Percentiles rank a stretch among this genome's conserved stretches.
Evolutionary conservation across 2,888 invertebrate genomes (phyloP).

Genomic region (Philhelius pedissequus): DNA sequence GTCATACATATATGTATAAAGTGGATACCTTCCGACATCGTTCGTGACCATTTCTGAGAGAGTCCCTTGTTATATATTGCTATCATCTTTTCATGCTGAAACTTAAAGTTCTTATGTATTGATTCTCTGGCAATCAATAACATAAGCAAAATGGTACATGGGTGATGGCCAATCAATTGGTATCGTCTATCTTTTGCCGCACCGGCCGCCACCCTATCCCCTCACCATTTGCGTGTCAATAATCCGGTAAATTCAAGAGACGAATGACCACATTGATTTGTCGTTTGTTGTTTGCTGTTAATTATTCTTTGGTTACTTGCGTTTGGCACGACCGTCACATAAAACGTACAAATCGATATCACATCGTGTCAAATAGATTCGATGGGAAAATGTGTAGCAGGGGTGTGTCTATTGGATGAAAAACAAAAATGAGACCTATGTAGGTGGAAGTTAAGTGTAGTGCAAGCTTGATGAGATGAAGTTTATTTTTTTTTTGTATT

Average conservation of each 20-base stretch:
- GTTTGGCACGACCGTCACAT: conserved; percentile 14
- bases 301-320: conserved; percentile 47
- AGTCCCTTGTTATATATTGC: too few relatives aligned
- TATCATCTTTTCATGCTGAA: neutral
- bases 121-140: neutral
- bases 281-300: conserved; percentile 56
- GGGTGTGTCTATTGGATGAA: neutral
- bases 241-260: conserved; percentile 62
- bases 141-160: neutral
- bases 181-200: neutral
- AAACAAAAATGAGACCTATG: neutral
- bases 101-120: neutral
- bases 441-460: neutral
- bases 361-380: neutral
- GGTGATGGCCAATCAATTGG: neutral
- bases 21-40: too few relatives aligned
- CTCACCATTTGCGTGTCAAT: conserved; percentile 19
- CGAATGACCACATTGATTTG: conserved; percentile 62
- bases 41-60: too few relatives aligned
- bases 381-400: neutral
- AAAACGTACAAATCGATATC: conserved; percentile 39
- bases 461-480: neutral
- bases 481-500: neutral
- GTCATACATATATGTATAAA: too few relatives aligned
- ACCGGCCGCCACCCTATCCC: too few relatives aligned